A percentile compares a stretch with the other conserved stretches of the same genome.
phyloP scores from a whole-genome alignment of 2,797 vertebrate species.

The Chaunax sp. region DNA sequence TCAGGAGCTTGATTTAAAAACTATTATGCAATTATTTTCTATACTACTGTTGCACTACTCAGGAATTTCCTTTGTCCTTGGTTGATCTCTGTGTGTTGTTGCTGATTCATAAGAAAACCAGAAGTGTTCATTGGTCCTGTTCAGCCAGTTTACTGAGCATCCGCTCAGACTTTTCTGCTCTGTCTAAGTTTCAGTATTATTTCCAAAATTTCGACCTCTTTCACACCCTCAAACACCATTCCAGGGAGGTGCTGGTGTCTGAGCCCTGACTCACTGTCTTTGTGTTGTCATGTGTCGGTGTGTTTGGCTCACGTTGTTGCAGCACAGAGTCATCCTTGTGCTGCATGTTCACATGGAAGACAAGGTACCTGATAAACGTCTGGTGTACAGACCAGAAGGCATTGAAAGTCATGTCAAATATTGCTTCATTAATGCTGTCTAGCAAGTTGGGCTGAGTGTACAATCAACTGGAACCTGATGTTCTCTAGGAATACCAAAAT shows the following conservation, averaged over 20 bases:
- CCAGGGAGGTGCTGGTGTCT: constrained; percentile 55
- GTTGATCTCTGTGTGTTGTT: constrained; percentile 6
- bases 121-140: constrained; percentile 37
- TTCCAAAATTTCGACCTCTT: constrained; percentile 21
- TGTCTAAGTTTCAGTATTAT: constrained; percentile 49
- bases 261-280: constrained; percentile 70
- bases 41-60: no score
- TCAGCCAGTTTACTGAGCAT: constrained; percentile 58
- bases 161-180: background rate
- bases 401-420: background rate
- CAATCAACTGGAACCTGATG: no score
- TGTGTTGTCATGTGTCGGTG: constrained; percentile 55
- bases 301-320: constrained; percentile 28
- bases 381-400: constrained; percentile 6
- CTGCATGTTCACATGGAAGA: constrained; percentile 44
- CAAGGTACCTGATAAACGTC: constrained; percentile 43
- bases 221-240: constrained; percentile 53
- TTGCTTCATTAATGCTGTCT: background rate
- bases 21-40: no score
- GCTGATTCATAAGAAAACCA: constrained; percentile 46
- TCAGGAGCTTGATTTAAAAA: background rate
- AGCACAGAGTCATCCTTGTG: constrained; percentile 46
- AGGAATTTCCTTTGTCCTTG: background rate
- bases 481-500: background rate
- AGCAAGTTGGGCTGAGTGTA: no score